A percentile compares a stretch with the other conserved stretches of the same genome.
phyloP scores from a whole-genome alignment of 2,888 invertebrate species.

The Euproctis similis region DNA sequence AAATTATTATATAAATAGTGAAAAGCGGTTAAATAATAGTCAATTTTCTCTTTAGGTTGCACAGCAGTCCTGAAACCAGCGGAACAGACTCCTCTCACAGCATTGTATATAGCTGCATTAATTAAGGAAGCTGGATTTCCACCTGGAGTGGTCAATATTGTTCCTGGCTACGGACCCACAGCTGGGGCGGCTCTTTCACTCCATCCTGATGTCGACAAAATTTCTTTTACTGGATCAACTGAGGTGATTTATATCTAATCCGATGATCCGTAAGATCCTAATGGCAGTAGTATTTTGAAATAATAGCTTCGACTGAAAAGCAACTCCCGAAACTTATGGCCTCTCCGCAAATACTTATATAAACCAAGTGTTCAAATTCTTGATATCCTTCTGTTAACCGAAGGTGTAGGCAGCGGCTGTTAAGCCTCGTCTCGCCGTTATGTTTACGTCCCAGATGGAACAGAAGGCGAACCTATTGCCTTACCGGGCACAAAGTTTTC shows the following conservation, averaged over 20 bases:
- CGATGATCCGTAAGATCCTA: no score
- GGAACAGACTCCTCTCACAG: slow-evolving; percentile 95
- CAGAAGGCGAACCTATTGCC: no score
- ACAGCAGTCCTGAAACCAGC: slow-evolving; percentile 94
- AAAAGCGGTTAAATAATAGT: neutral
- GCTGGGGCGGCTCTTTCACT: slow-evolving; percentile 86
- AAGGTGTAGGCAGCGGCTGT: no score
- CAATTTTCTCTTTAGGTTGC: slow-evolving; percentile 77
- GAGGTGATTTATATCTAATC: slow-evolving; percentile 52
- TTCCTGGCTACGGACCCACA: slow-evolving; percentile 90
- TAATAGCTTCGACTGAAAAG: no score
- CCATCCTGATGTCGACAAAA: slow-evolving; percentile 87
- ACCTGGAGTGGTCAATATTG: slow-evolving; percentile 91
- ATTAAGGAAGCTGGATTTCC: slow-evolving; percentile 93
- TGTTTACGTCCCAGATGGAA: no score
- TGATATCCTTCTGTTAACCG: no score
- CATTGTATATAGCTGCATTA: slow-evolving; percentile 90
- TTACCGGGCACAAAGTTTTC: no score
- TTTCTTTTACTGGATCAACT: slow-evolving; percentile 83
- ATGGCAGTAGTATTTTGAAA: no score
- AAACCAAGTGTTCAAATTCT: no score
- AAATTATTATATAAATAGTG: neutral
- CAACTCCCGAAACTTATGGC: no score
- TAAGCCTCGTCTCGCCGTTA: no score
- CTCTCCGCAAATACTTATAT: no score